Evolutionary conservation across 2,888 invertebrate genomes (phyloP).

Genomic region (Tricholauxania praeusta): DNA sequence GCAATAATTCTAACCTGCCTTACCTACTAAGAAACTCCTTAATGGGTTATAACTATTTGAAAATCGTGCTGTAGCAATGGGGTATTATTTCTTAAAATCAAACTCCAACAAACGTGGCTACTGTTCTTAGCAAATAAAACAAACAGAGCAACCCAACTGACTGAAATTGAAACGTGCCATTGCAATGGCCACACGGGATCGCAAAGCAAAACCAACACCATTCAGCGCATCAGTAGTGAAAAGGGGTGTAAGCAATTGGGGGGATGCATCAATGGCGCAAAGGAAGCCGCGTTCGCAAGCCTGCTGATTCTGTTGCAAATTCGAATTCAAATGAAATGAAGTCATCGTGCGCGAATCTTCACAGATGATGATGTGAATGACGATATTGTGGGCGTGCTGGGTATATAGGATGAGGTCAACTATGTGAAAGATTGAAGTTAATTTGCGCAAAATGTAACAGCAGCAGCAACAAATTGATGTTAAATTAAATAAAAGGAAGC

Average conservation of each 20-base stretch:
- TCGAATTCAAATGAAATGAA: slow-evolving; percentile 10
- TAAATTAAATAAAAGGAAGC: not conserved
- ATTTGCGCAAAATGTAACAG: slow-evolving; percentile 21
- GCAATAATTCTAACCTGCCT: too few relatives aligned
- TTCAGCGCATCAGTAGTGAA: not conserved
- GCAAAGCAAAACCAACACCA: not conserved
- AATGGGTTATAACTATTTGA: too few relatives aligned
- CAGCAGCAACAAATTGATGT: slow-evolving; percentile 29
- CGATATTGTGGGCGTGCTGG: not conserved
- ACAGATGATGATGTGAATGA: not conserved
- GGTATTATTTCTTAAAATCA: not conserved
- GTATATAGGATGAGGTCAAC: not conserved
- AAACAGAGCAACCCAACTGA: not conserved
- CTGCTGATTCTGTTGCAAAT: not conserved
- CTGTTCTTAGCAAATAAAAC: slow-evolving; percentile 25
- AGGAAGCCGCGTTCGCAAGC: not conserved
- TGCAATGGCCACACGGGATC: slow-evolving; percentile 18
- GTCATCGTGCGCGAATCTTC: slow-evolving; percentile 9
- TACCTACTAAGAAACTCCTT: too few relatives aligned
- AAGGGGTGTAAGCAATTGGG: not conserved
- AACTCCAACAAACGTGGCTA: not conserved
- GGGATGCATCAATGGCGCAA: not conserved
- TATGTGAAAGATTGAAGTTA: slow-evolving; percentile 22
- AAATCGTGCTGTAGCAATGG: too few relatives aligned
- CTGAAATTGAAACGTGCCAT: slow-evolving; percentile 20